These are phyloP conservation scores for Dendrocincla fuliginosa DNA, from an alignment of 2,797 vertebrate genomes.

Conservation along the genomic window DNA sequence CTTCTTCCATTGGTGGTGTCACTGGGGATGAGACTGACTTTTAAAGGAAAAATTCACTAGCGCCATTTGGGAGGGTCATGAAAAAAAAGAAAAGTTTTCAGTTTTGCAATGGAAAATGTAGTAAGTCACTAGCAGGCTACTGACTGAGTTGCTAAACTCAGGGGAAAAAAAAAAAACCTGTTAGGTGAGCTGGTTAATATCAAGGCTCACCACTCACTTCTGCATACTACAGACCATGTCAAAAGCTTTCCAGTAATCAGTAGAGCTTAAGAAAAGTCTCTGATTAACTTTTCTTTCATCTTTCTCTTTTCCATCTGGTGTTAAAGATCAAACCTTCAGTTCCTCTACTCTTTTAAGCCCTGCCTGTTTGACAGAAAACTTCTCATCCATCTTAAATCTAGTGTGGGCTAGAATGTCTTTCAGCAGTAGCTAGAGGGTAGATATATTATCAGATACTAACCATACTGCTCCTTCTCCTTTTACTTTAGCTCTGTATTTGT, in stretches of 20 bases:
- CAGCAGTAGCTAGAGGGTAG: constrained; percentile 70
- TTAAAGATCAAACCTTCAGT: constrained; percentile 70
- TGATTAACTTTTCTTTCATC: constrained; percentile 74
- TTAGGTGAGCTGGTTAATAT: constrained; percentile 69
- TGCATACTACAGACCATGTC: constrained; percentile 59
- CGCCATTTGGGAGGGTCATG: background rate
- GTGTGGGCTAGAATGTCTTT: constrained; percentile 54
- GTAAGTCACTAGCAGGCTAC: constrained; percentile 32
- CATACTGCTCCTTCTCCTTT: constrained; percentile 48
- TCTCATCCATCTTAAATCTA: constrained; percentile 67
- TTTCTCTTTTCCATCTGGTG: constrained; percentile 67
- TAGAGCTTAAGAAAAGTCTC: constrained; percentile 70
- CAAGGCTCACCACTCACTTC: constrained; percentile 64
- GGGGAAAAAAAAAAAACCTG: background rate
- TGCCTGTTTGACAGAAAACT: constrained; percentile 67
- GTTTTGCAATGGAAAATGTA: constrained; percentile 44
- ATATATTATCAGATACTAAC: constrained; percentile 57
- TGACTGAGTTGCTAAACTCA: constrained; percentile 14
- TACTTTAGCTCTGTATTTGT: constrained; percentile 41
- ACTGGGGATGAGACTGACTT: background rate
- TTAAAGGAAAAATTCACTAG: background rate
- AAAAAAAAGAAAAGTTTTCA: constrained; percentile 26
- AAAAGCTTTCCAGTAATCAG: constrained; percentile 71
- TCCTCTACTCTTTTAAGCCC: constrained; percentile 63
- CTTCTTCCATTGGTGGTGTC: background rate